Percentiles rank a stretch among this genome's conserved stretches.
Evolutionary conservation across 2,113 vertebrate species (phyloP).

Genomic region (Heterochromis multidens): DNA sequence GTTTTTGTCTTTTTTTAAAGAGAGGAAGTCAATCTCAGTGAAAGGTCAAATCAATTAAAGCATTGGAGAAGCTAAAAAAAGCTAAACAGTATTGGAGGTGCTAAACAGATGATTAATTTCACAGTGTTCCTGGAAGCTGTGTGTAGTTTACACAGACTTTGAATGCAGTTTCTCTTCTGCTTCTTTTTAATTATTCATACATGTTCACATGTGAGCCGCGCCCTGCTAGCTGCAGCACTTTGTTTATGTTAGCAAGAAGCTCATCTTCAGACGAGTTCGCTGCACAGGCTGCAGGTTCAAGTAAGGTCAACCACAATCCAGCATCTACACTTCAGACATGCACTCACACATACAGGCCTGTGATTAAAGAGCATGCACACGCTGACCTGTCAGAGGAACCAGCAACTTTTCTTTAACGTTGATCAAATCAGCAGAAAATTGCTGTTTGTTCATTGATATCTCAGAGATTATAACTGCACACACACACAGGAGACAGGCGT

Average conservation of each 20-base stretch:
- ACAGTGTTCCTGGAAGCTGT: background rate
- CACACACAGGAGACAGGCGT: background rate
- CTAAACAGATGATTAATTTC: background rate
- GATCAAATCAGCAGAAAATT: background rate
- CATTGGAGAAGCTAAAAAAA: accelerated
- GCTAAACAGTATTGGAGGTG: background rate
- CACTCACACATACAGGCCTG: background rate
- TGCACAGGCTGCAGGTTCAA: background rate
- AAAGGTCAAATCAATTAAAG: background rate
- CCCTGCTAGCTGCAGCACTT: background rate
- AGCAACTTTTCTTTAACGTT: background rate
- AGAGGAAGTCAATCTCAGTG: background rate
- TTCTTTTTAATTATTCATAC: background rate
- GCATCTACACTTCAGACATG: background rate
- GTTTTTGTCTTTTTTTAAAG: background rate
- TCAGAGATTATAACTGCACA: background rate
- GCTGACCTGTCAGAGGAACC: background rate
- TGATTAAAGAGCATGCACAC: background rate
- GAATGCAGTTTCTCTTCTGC: background rate
- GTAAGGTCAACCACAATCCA: conserved; percentile 1
- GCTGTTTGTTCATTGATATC: background rate
- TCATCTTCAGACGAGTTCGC: background rate
- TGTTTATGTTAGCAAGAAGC: conserved; percentile 28
- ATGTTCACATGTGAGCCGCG: background rate
- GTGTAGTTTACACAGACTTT: conserved; percentile 5